Conservation (phyloP, 2,888 invertebrate species). For the Drosophila suboccidentalis region DNA sequence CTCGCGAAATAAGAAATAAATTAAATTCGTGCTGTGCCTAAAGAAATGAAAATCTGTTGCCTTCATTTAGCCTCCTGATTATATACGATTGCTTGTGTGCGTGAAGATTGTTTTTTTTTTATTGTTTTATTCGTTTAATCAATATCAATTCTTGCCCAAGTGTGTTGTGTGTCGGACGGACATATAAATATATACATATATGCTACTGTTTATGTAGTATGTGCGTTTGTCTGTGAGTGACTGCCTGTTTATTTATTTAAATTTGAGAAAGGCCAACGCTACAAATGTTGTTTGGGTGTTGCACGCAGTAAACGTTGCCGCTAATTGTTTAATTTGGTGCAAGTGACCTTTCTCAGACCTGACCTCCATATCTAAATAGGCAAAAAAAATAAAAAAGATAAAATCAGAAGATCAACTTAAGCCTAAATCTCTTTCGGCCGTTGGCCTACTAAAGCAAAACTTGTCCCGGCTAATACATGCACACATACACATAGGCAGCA, state of each 20-base stretch:
- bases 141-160: conserved; percentile 30
- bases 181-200: not conserved
- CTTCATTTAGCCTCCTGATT: conserved; percentile 27
- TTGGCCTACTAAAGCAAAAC: conserved; percentile 70
- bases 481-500: not conserved
- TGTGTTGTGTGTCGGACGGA: conserved; percentile 8
- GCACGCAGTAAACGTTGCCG: conserved; percentile 11
- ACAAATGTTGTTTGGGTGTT: conserved; percentile 17
- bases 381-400: not conserved
- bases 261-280: conserved; percentile 22
- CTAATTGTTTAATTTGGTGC: conserved; percentile 20
- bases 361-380: not conserved
- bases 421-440: conserved; percentile 27
- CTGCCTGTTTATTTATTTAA: conserved; percentile 41
- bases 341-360: not conserved
- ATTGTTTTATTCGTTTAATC: conserved; percentile 27
- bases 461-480: conserved; percentile 38
- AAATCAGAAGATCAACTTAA: conserved; percentile 27
- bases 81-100: conserved; percentile 25
- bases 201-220: conserved; percentile 2
- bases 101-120: conserved; percentile 22
- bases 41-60: conserved; percentile 43
- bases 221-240: conserved; percentile 4
- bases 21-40: conserved; percentile 23
- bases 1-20: conserved; percentile 32